These are phyloP conservation scores for Chaetodon trifascialis DNA, from an alignment of 2,113 vertebrate species.

Conservation along the genomic window DNA sequence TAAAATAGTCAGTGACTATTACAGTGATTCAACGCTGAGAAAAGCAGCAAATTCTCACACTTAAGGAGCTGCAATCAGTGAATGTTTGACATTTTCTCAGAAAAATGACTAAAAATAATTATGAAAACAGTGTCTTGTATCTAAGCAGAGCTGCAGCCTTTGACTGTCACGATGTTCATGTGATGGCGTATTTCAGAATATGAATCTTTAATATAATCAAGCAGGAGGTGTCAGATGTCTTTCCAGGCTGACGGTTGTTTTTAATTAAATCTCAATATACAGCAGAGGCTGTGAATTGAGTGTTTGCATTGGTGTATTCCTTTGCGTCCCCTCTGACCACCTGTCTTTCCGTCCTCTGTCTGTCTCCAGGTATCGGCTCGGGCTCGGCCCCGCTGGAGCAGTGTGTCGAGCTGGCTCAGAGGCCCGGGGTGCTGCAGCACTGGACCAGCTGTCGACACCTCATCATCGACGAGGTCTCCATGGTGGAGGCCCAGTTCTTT, in stretches of 20 bases:
- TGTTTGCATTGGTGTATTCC: neutral
- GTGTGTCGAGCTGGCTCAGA: conserved; percentile 92
- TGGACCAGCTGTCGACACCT: conserved; percentile 93
- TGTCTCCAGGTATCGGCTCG: conserved; percentile 89
- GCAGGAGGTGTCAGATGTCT: neutral
- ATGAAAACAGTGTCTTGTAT: neutral
- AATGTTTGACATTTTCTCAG: neutral
- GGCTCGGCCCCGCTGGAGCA: conserved; percentile 92
- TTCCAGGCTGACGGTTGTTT: neutral
- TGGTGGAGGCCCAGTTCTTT: conserved; percentile 96
- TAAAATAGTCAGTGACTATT: neutral
- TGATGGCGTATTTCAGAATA: neutral
- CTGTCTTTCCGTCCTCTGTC: neutral
- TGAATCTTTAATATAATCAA: conserved; percentile 25
- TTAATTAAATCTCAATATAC: conserved; percentile 45
- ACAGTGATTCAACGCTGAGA: neutral
- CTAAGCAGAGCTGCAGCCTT: neutral
- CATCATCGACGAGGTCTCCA: conserved; percentile 96
- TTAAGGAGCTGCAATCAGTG: neutral
- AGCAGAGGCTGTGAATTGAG: neutral
- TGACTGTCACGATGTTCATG: neutral
- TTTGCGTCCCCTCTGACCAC: conserved; percentile 13
- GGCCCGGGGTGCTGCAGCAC: conserved; percentile 90
- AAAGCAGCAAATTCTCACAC: neutral
- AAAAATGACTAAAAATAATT: too few relatives aligned